A percentile compares a stretch with the other conserved stretches of the same genome.
phyloP scores from a whole-genome alignment of 2,888 invertebrate genomes.

The Gymnocheta viridis region DNA sequence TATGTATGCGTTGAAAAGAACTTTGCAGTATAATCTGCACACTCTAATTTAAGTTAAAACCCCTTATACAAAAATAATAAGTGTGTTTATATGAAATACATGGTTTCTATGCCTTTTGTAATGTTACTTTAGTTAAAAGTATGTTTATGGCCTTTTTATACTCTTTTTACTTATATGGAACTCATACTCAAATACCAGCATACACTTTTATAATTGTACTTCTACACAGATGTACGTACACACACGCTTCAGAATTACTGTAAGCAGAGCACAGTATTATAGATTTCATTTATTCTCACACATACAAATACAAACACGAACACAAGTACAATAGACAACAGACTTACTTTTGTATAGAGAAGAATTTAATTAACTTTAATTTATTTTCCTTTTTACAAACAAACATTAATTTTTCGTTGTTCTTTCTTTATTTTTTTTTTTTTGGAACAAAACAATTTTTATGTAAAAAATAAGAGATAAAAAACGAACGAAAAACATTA shows the following conservation, averaged over 20 bases:
- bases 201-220: not conserved
- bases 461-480: constrained; percentile 46
- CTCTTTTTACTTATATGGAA: constrained; percentile 28
- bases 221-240: not conserved
- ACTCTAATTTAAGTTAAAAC: constrained; percentile 38
- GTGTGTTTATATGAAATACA: not conserved
- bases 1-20: not conserved
- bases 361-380: constrained; percentile 70
- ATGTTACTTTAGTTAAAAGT: constrained; percentile 57
- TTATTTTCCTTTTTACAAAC: constrained; percentile 58
- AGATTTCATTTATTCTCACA: not conserved
- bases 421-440: constrained; percentile 20
- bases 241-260: constrained; percentile 7
- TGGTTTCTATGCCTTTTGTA: constrained; percentile 35
- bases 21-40: constrained; percentile 40
- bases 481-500: constrained; percentile 30
- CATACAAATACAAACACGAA: constrained; percentile 16
- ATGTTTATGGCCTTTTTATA: constrained; percentile 62
- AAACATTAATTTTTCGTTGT: constrained; percentile 52
- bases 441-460: constrained; percentile 56
- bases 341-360: constrained; percentile 44
- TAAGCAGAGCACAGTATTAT: not conserved
- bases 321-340: constrained; percentile 35
- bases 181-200: constrained; percentile 18
- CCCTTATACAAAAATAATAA: not conserved